These are phyloP conservation scores for Netelia virgata DNA, from an alignment of 2,888 invertebrate species.

Conservation along the genomic window DNA sequence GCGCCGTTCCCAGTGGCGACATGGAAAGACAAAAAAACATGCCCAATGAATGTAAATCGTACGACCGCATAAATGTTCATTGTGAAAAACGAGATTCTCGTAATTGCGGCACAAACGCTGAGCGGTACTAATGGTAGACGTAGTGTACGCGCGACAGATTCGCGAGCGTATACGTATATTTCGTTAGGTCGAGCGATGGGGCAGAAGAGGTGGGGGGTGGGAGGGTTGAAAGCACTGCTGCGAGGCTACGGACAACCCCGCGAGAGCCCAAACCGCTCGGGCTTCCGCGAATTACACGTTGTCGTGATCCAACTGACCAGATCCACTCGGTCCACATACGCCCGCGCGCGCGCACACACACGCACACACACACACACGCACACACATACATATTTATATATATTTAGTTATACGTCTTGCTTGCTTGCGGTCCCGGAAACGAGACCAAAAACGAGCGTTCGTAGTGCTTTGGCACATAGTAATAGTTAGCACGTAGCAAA, in stretches of 20 bases:
- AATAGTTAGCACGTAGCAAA: constrained; percentile 11
- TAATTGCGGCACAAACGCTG: constrained; percentile 16
- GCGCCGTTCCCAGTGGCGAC: background rate
- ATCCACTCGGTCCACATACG: constrained; percentile 1
- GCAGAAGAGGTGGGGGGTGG: background rate
- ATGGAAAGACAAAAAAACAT: background rate
- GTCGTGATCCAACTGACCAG: constrained; percentile 58
- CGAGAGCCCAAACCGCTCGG: constrained; percentile 34
- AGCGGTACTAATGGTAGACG: constrained; percentile 22
- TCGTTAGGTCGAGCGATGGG: constrained; percentile 5
- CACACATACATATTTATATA: background rate
- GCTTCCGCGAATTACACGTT: constrained; percentile 62
- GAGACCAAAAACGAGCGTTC: constrained; percentile 45
- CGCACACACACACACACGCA: background rate
- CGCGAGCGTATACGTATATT: constrained; percentile 11
- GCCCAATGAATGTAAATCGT: constrained; percentile 4
- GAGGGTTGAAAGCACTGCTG: background rate
- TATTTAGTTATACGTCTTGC: background rate
- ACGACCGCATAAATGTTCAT: background rate
- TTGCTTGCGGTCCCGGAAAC: constrained; percentile 42
- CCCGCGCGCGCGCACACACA: background rate
- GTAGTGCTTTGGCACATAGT: background rate
- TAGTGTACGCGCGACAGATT: background rate
- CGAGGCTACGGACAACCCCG: constrained; percentile 8
- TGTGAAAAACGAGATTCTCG: constrained; percentile 13